These are phyloP conservation scores for Prostheceraeus crozeri DNA, from an alignment of 2,888 invertebrate genomes.

Conservation along the genomic window DNA sequence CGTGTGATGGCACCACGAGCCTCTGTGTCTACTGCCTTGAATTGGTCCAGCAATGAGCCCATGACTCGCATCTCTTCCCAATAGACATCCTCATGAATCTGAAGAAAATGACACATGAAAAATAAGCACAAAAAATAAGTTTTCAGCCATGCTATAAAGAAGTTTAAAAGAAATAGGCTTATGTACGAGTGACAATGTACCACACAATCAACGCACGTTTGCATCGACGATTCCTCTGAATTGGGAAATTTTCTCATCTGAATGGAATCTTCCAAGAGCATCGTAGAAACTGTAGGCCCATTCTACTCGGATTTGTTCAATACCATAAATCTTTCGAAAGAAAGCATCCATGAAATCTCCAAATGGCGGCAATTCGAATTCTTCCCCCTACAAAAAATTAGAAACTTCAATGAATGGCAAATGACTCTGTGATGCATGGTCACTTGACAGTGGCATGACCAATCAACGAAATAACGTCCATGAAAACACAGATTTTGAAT, in stretches of 20 bases:
- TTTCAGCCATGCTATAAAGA: too few species aligned
- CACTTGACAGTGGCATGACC: too few species aligned
- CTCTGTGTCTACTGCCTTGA: slow-evolving; percentile 50
- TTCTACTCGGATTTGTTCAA: slow-evolving; percentile 51
- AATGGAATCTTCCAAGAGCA: slow-evolving; percentile 50
- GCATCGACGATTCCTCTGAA: too few species aligned
- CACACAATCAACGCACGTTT: too few species aligned
- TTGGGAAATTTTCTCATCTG: slow-evolving; percentile 50
- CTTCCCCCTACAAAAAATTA: neutral
- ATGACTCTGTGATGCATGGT: too few species aligned
- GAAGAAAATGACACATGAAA: too few species aligned
- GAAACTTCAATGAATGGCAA: too few species aligned
- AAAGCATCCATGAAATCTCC: slow-evolving; percentile 49
- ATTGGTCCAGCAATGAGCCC: slow-evolving; percentile 46
- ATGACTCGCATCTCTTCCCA: slow-evolving; percentile 47
- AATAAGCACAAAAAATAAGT: too few species aligned
- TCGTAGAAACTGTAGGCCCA: slow-evolving; percentile 56
- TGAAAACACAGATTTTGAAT: too few species aligned
- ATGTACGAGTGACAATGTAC: too few species aligned
- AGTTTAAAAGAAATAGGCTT: too few species aligned
- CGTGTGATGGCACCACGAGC: slow-evolving; percentile 46
- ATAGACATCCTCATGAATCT: slow-evolving; percentile 51
- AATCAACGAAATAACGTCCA: too few species aligned
- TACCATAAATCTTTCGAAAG: slow-evolving; percentile 47
- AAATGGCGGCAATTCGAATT: slow-evolving; percentile 40